These are phyloP conservation scores for Polypedilum vanderplanki DNA, from an alignment of 1,140 invertebrate species.

Conservation along the genomic window DNA sequence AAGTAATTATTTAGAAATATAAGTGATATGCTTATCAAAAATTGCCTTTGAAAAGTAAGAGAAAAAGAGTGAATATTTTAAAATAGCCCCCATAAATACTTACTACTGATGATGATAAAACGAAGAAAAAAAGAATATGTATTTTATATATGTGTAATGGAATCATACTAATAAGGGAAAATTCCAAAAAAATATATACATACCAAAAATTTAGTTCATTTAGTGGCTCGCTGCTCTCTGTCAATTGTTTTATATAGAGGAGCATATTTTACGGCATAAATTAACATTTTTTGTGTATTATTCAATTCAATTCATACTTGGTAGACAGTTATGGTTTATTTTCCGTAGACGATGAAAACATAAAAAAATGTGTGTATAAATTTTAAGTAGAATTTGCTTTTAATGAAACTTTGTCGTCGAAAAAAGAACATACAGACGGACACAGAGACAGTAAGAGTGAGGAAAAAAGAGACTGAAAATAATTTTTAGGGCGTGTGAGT, in stretches of 20 bases:
- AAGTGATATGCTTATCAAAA: neutral
- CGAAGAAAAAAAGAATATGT: neutral
- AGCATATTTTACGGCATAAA: constrained; percentile 20
- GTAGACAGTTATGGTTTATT: neutral
- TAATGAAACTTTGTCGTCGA: neutral
- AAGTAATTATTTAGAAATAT: neutral
- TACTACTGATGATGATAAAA: neutral
- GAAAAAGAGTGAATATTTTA: neutral
- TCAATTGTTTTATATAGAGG: neutral
- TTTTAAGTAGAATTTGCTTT: neutral
- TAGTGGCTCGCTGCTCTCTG: neutral
- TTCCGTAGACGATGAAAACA: neutral
- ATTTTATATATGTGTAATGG: neutral
- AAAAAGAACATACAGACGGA: neutral
- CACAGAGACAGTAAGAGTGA: neutral
- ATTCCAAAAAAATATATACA: constrained; percentile 20
- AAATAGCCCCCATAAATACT: constrained; percentile 7
- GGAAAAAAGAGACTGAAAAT: neutral
- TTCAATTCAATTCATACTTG: neutral
- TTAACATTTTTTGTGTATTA: neutral
- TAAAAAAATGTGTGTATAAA: neutral
- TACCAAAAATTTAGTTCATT: neutral
- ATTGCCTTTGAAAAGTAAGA: neutral
- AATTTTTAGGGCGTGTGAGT: constrained; percentile 3
- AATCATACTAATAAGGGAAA: constrained; percentile 3